Evolutionary conservation across 2,797 vertebrate species (phyloP).

Genomic region (Cynopterus sphinx): DNA sequence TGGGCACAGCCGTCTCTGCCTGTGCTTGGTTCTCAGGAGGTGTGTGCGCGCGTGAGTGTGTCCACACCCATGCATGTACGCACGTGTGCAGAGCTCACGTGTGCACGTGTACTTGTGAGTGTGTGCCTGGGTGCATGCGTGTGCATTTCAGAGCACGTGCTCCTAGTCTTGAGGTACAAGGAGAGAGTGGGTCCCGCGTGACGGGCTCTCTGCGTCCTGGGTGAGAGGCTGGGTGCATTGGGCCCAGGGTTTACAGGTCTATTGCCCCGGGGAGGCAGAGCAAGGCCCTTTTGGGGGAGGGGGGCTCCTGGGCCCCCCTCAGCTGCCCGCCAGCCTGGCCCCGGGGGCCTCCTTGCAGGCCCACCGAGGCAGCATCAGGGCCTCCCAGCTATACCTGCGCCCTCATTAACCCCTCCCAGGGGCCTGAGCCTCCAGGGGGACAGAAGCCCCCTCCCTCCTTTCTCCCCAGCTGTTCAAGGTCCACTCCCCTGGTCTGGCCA

Average conservation of each 20-base stretch:
- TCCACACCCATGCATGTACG: background rate
- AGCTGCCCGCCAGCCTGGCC: background rate
- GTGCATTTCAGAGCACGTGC: background rate
- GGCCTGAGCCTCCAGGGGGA: too few species aligned
- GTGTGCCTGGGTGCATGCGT: background rate
- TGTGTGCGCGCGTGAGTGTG: fast-evolving
- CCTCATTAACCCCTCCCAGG: background rate
- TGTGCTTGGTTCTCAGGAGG: background rate
- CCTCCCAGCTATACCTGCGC: fast-evolving
- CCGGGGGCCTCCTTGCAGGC: background rate
- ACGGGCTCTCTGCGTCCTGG: background rate
- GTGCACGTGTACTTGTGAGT: background rate
- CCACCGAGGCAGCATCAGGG: background rate
- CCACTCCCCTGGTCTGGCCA: background rate
- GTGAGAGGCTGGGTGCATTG: fast-evolving
- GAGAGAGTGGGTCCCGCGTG: background rate
- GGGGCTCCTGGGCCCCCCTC: too few species aligned
- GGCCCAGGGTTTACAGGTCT: too few species aligned
- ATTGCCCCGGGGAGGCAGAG: background rate
- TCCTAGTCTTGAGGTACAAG: background rate
- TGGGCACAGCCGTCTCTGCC: background rate
- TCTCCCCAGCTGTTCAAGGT: background rate
- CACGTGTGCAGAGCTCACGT: too few species aligned
- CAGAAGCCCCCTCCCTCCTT: background rate
- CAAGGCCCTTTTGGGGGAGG: background rate